Evolutionary conservation across 2,113 vertebrate species (phyloP).

Genomic region (Sminthopsis crassicaudata): DNA sequence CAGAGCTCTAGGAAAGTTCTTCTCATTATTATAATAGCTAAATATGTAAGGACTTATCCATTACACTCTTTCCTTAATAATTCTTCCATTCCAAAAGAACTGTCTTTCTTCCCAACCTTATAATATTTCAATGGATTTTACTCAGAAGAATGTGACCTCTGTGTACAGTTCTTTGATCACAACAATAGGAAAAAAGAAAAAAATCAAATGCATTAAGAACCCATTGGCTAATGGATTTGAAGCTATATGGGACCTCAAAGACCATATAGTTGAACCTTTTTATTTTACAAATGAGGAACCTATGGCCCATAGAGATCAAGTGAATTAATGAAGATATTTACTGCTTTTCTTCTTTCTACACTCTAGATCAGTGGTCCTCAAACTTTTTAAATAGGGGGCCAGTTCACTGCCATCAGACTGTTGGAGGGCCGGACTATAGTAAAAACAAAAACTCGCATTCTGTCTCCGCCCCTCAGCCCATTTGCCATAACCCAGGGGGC

Average conservation of each 20-base stretch:
- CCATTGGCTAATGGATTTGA: neutral
- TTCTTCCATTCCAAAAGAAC: neutral
- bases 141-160: neutral
- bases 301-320: neutral
- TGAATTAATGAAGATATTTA: neutral
- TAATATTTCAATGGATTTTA: neutral
- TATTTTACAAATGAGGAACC: neutral
- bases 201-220: neutral
- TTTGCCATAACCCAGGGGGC: too few species aligned
- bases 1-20: neutral
- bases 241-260: neutral
- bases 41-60: neutral
- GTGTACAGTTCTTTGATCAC: neutral
- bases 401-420: too few species aligned
- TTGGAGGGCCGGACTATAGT: too few species aligned
- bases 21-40: neutral
- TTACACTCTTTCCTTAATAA: neutral
- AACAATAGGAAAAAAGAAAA: neutral
- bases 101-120: neutral
- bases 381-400: too few species aligned
- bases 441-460: too few species aligned
- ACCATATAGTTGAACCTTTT: neutral
- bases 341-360: neutral
- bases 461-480: too few species aligned
- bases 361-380: too few species aligned